Conservation (phyloP, 1,140 invertebrate species). For the Mactra quadrangularis region DNA sequence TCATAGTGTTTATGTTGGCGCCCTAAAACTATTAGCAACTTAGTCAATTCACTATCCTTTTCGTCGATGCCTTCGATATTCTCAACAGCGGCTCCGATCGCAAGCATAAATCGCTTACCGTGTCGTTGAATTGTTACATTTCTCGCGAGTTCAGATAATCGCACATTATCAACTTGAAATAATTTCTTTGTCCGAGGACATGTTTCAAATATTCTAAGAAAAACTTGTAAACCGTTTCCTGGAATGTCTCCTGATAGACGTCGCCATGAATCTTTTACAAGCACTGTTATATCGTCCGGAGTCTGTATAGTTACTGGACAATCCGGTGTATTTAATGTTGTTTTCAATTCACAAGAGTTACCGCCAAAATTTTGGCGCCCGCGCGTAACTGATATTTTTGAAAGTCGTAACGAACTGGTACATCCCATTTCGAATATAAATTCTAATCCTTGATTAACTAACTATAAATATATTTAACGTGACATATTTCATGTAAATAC, state of each 20-base stretch:
- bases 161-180: constrained; percentile 17
- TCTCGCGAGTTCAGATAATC: not conserved
- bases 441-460: too few species aligned
- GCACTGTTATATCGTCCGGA: not conserved
- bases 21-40: not conserved
- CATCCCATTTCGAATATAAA: too few species aligned
- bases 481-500: too few species aligned
- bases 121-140: constrained; percentile 15
- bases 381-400: not conserved
- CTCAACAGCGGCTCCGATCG: constrained; percentile 22
- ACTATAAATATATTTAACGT: too few species aligned
- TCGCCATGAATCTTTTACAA: not conserved
- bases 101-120: not conserved
- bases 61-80: constrained; percentile 1
- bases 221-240: constrained; percentile 34
- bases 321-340: not conserved
- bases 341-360: not conserved
- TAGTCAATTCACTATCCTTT: not conserved
- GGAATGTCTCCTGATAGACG: not conserved
- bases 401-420: too few species aligned
- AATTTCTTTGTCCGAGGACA: not conserved
- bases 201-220: constrained; percentile 45
- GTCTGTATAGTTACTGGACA: not conserved
- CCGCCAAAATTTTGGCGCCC: too few species aligned
- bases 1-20: constrained; percentile 13